These are phyloP conservation scores for Peromyscus attwateri DNA, from an alignment of 2,797 vertebrate genomes.

Conservation along the genomic window DNA sequence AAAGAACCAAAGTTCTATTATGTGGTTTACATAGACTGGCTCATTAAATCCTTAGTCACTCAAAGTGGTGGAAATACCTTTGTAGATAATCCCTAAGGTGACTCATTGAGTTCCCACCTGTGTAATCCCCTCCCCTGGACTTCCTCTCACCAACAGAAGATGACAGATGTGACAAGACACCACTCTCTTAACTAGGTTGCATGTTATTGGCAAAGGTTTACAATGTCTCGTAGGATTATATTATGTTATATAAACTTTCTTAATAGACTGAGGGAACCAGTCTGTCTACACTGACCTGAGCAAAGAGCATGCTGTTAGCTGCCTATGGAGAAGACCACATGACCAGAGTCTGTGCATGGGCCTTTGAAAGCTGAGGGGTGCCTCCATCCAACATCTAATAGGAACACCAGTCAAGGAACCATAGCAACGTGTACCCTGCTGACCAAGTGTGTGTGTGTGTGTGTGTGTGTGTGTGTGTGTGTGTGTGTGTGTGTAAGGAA, in stretches of 20 bases:
- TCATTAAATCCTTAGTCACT: neutral
- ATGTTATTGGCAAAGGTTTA: slow-evolving; percentile 12
- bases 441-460: neutral
- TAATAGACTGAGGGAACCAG: neutral
- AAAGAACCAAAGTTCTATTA: neutral
- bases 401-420: neutral
- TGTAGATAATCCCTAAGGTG: neutral
- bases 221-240: neutral
- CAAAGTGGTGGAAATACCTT: neutral
- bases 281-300: neutral
- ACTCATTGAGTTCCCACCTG: neutral
- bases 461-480: neutral
- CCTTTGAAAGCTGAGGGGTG: neutral
- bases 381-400: neutral
- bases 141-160: neutral
- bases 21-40: neutral
- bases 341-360: neutral
- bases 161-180: neutral
- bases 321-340: neutral
- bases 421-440: neutral
- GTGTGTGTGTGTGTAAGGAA: neutral
- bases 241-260: neutral
- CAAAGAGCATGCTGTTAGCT: neutral
- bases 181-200: neutral
- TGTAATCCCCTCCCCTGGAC: neutral